Percentiles rank a stretch among this genome's conserved stretches.
phyloP scores from a whole-genome alignment of 2,888 invertebrate species.

The Scaptodrosophila latifasciaeformis region DNA sequence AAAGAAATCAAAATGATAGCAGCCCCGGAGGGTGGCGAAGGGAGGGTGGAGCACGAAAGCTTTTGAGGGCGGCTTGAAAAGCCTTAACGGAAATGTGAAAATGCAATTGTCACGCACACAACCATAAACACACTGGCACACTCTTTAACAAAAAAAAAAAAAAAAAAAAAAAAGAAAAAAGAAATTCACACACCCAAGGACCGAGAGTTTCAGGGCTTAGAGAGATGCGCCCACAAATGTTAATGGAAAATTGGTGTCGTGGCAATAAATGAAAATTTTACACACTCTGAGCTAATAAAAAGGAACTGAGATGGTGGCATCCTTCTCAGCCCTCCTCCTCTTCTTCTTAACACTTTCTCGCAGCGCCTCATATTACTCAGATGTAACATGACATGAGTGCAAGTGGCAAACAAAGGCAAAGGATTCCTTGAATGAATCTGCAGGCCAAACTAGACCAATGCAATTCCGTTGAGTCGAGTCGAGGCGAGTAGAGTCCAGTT shows the following conservation, averaged over 20 bases:
- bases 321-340: background rate
- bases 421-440: no score
- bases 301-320: slow-evolving; percentile 1
- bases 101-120: slow-evolving; percentile 45
- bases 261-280: slow-evolving; percentile 33
- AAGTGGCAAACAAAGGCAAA: no score
- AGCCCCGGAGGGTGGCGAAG: background rate
- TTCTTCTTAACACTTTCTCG: no score
- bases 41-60: background rate
- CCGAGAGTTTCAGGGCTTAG: background rate
- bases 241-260: slow-evolving; percentile 51
- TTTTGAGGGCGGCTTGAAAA: slow-evolving; percentile 11
- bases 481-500: no score
- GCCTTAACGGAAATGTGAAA: slow-evolving; percentile 45
- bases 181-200: background rate
- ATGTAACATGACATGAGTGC: no score
- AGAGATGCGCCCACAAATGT: slow-evolving; percentile 36
- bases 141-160: no score
- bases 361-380: no score
- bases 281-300: slow-evolving; percentile 38
- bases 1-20: no score
- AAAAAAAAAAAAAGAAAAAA: no score
- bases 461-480: no score
- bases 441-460: slow-evolving; percentile 1
- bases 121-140: background rate